These are phyloP conservation scores for Prochilodus magdalenae DNA, from an alignment of 2,113 vertebrate genomes.

Conservation along the genomic window DNA sequence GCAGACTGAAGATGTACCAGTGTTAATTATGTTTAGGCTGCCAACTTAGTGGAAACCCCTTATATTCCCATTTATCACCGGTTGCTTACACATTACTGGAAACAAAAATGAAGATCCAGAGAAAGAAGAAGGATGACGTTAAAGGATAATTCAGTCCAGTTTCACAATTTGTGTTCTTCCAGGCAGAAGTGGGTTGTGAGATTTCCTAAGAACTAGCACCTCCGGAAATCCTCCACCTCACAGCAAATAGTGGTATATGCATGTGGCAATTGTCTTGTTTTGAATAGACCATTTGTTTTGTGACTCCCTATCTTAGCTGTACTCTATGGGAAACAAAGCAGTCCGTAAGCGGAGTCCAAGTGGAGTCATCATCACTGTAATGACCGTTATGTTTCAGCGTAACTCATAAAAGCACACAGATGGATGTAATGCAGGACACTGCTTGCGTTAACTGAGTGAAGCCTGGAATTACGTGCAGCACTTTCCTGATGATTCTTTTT, in stretches of 20 bases:
- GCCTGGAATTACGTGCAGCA: no score
- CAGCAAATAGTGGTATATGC: no score
- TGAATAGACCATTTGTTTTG: conserved; percentile 1
- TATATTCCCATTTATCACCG: neutral
- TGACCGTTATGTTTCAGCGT: conserved; percentile 9
- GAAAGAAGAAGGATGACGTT: conserved; percentile 1
- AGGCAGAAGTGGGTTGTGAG: neutral
- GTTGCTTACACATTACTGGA: neutral
- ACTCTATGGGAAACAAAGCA: conserved; percentile 11
- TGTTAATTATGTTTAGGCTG: neutral
- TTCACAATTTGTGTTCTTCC: neutral
- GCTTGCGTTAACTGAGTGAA: no score
- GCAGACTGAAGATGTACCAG: neutral
- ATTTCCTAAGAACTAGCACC: no score
- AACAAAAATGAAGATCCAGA: neutral
- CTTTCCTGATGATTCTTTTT: conserved; percentile 17
- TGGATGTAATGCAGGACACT: no score
- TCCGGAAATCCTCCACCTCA: no score
- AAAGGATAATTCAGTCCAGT: neutral
- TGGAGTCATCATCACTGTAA: conserved; percentile 7
- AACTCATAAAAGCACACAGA: no score
- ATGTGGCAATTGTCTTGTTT: neutral
- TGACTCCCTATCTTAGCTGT: neutral
- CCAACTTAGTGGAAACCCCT: neutral
- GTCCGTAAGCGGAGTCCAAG: neutral